phyloP scores from a whole-genome alignment of 2,797 vertebrate species.

The Xiphophorus birchmanni region DNA sequence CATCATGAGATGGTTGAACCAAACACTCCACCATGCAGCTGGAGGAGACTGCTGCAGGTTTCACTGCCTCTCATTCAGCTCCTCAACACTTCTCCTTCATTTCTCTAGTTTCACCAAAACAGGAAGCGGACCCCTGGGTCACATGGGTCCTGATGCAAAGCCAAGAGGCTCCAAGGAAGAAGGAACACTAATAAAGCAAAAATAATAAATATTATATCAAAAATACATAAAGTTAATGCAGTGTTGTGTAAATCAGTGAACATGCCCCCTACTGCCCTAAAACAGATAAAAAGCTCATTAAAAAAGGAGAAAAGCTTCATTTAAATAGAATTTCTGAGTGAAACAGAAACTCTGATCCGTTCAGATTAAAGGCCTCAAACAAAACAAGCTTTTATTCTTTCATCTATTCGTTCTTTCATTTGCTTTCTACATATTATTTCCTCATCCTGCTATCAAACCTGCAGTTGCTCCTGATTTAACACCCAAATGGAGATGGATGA shows the following conservation, averaged over 20 bases:
- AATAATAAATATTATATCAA: not conserved
- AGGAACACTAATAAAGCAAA: not conserved
- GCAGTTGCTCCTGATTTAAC: not conserved
- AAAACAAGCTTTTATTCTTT: not conserved
- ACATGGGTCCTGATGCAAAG: not conserved
- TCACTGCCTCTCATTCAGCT: not conserved
- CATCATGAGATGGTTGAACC: constrained; percentile 30
- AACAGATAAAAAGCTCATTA: not conserved
- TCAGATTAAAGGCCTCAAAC: not conserved
- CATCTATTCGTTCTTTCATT: not conserved
- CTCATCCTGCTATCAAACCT: not conserved
- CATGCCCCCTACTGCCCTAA: not conserved
- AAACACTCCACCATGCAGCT: constrained; percentile 2
- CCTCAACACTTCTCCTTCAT: not conserved
- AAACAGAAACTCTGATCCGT: not conserved
- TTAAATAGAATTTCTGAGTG: not conserved
- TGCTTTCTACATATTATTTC: not conserved
- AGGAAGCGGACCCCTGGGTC: not conserved
- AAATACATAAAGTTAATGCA: not conserved
- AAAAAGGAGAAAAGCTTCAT: not conserved
- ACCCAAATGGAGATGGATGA: not conserved
- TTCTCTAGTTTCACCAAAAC: not conserved
- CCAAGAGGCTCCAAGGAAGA: not conserved
- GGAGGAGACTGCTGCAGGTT: constrained; percentile 5
- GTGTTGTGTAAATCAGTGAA: not conserved